Evolutionary conservation across 2,113 vertebrate genomes (phyloP).

Genomic region (Hipposideros armiger): DNA sequence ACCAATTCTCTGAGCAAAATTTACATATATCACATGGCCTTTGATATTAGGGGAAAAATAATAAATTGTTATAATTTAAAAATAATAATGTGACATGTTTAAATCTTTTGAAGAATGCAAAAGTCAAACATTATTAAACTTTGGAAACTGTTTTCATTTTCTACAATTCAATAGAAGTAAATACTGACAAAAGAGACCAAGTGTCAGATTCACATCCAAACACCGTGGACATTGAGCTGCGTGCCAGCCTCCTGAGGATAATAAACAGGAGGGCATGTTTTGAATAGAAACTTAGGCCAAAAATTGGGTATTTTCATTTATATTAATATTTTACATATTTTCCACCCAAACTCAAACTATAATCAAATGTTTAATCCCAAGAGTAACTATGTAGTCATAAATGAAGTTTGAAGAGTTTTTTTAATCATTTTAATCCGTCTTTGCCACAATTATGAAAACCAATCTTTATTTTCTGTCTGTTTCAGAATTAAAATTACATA

Average conservation of each 20-base stretch:
- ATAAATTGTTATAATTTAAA: background rate
- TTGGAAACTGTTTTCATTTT: background rate
- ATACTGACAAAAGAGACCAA: background rate
- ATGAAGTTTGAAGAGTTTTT: background rate
- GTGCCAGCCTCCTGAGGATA: background rate
- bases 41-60: background rate
- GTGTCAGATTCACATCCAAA: background rate
- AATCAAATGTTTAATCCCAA: background rate
- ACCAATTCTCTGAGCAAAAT: background rate
- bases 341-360: background rate
- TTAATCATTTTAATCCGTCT: background rate
- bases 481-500: background rate
- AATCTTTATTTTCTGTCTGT: background rate
- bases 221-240: accelerated
- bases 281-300: accelerated
- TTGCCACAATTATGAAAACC: background rate
- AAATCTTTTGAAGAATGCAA: background rate
- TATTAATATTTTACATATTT: background rate
- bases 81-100: background rate
- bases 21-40: background rate
- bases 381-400: background rate
- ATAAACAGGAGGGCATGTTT: accelerated
- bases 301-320: accelerated
- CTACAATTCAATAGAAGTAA: background rate
- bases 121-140: background rate